These are phyloP conservation scores for Venustoraphidia nigricollis DNA, from an alignment of 2,888 invertebrate genomes.

Conservation along the genomic window DNA sequence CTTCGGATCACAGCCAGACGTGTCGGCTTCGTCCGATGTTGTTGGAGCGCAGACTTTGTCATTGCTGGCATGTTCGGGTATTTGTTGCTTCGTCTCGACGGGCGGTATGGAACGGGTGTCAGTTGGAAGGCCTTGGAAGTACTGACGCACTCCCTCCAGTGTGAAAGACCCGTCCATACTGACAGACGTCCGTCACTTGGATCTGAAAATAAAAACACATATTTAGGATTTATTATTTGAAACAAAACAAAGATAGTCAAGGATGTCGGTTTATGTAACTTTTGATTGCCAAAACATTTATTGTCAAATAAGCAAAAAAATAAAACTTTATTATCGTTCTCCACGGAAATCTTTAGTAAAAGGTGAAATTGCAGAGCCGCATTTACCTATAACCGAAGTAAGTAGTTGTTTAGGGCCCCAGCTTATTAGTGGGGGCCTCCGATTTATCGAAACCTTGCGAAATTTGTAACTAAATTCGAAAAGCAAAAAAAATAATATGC, in stretches of 20 bases:
- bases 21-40: conserved; percentile 8
- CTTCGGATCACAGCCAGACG: conserved; percentile 8
- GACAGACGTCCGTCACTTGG: conserved; percentile 17
- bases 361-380: no score
- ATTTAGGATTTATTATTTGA: conserved; percentile 5
- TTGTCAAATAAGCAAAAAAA: no score
- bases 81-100: no score
- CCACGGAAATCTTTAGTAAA: no score
- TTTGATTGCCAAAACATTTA: no score
- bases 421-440: no score
- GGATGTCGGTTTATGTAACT: background rate
- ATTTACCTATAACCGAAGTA: no score
- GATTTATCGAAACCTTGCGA: no score
- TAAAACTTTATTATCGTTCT: no score
- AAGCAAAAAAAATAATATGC: no score
- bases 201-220: conserved; percentile 10
- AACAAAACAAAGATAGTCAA: background rate
- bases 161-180: conserved; percentile 64
- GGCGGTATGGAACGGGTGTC: conserved; percentile 21
- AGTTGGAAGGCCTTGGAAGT: conserved; percentile 63
- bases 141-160: conserved; percentile 70
- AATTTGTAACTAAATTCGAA: no score
- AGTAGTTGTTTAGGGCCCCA: no score
- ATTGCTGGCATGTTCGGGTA: background rate
- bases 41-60: conserved; percentile 6